A percentile compares a stretch with the other conserved stretches of the same genome.
Evolutionary conservation across 2,113 vertebrate species (phyloP).

Genomic region (Xiphophorus hellerii): DNA sequence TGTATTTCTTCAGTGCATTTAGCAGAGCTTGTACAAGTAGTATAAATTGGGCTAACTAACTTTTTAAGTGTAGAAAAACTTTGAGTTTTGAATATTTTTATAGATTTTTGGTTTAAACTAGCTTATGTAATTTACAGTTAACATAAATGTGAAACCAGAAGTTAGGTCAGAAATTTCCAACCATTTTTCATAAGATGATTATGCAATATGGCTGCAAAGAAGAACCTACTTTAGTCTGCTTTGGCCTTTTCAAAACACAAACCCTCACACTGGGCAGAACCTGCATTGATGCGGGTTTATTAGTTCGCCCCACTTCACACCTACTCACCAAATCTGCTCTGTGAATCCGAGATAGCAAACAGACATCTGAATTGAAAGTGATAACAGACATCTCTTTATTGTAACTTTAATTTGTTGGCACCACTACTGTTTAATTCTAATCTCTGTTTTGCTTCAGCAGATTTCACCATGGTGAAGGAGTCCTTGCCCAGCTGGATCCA

Average conservation of each 20-base stretch:
- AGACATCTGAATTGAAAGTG: too few species aligned
- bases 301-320: too few species aligned
- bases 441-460: not conserved
- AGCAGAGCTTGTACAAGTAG: not conserved
- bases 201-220: not conserved
- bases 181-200: too few species aligned
- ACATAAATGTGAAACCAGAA: not conserved
- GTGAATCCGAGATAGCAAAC: too few species aligned
- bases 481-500: conserved; percentile 80
- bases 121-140: not conserved
- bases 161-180: not conserved
- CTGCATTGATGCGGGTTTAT: not conserved
- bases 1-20: not conserved
- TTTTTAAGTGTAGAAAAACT: too few species aligned
- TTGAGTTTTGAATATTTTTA: not conserved
- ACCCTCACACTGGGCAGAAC: not conserved
- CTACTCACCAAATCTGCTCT: too few species aligned
- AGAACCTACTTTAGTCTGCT: not conserved
- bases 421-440: too few species aligned
- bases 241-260: not conserved
- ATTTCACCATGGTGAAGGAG: conserved; percentile 86
- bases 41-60: too few species aligned
- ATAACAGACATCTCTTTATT: too few species aligned
- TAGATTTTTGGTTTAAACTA: not conserved
- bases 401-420: too few species aligned